These are phyloP conservation scores for Malurus cyaneus DNA, from an alignment of 2,113 vertebrate genomes.

Conservation along the genomic window DNA sequence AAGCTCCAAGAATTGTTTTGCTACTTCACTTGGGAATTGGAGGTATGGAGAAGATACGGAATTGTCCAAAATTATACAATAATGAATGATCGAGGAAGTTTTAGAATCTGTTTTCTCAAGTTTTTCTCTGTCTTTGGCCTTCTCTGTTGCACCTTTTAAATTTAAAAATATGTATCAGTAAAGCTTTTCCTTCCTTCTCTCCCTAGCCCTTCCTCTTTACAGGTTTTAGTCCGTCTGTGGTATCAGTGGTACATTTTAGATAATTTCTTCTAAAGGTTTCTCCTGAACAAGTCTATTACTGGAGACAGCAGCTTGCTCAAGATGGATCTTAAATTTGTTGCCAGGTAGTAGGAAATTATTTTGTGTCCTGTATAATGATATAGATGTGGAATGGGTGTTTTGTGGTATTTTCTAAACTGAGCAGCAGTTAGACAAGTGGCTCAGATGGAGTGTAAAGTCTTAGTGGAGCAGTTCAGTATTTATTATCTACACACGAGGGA, in stretches of 20 bases:
- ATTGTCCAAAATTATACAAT: neutral
- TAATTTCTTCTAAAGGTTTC: neutral
- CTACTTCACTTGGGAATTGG: neutral
- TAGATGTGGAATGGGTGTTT: neutral
- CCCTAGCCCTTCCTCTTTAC: fast-evolving
- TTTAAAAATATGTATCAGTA: neutral
- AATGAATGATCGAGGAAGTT: neutral
- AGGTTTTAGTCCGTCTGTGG: neutral
- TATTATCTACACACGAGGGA: neutral
- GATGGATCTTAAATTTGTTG: neutral
- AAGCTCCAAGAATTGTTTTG: neutral
- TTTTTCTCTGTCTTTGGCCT: neutral
- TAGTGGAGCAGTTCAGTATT: neutral
- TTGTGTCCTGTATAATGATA: neutral
- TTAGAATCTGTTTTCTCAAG: neutral
- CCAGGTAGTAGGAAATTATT: neutral
- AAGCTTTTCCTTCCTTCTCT: fast-evolving
- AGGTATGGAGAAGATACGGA: neutral
- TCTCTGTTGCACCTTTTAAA: neutral
- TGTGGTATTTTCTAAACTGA: neutral
- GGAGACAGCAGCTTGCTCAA: neutral
- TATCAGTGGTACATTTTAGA: neutral
- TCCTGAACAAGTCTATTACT: neutral
- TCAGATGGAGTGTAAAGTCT: neutral
- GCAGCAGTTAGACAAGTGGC: neutral